A percentile compares a stretch with the other conserved stretches of the same genome.
phyloP scores from a whole-genome alignment of 2,797 vertebrate genomes.

The Sternarchorhynchus goeldii region DNA sequence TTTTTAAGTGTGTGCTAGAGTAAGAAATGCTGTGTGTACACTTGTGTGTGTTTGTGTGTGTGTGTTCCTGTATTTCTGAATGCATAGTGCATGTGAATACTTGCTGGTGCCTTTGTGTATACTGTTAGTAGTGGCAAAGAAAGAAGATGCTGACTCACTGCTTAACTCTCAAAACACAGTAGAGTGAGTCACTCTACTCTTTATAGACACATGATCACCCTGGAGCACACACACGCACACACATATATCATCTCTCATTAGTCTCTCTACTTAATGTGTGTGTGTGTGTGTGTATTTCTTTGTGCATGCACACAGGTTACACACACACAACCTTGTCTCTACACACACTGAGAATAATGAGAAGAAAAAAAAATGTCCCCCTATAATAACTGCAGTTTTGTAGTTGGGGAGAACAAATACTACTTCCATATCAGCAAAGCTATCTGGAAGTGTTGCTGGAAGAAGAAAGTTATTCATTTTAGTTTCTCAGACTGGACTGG shows the following conservation, averaged over 20 bases:
- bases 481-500: no score
- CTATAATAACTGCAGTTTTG: no score
- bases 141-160: slow-evolving; percentile 72
- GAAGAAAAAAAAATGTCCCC: no score
- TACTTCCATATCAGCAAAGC: no score
- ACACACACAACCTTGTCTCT: no score
- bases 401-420: no score
- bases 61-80: neutral
- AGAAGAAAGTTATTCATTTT: no score
- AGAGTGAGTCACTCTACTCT: slow-evolving; percentile 73
- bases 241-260: slow-evolving; percentile 70
- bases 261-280: slow-evolving; percentile 19
- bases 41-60: neutral
- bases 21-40: neutral
- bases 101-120: neutral
- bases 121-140: neutral
- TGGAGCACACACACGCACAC: slow-evolving; percentile 72
- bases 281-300: neutral
- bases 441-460: no score
- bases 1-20: slow-evolving; percentile 12
- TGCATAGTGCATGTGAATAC: no score
- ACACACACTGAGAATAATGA: no score
- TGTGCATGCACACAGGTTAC: no score
- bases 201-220: slow-evolving; percentile 77
- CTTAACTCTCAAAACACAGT: slow-evolving; percentile 57